Percentiles rank a stretch among this genome's conserved stretches.
Evolutionary conservation across 2,113 vertebrate species (phyloP).

Genomic region (Nannobrachium achirus): DNA sequence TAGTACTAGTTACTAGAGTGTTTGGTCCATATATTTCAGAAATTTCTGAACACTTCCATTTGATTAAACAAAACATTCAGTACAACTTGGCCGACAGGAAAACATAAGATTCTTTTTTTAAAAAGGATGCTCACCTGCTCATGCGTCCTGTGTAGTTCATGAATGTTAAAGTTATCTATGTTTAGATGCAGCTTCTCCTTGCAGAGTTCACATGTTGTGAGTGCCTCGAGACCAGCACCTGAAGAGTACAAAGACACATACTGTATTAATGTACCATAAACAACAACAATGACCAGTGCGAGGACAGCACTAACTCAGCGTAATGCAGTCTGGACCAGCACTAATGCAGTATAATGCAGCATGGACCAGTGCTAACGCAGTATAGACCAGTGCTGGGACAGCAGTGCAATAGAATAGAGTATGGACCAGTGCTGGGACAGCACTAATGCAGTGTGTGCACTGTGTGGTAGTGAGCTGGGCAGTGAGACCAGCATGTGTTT

Average conservation of each 20-base stretch:
- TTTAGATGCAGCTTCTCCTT: slow-evolving; percentile 95
- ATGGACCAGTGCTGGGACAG: too few relatives aligned
- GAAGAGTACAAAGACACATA: not conserved
- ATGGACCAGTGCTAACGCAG: too few relatives aligned
- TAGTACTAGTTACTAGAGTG: too few relatives aligned
- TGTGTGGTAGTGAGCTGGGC: too few relatives aligned
- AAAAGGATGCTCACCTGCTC: slow-evolving; percentile 87
- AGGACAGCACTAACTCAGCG: not conserved
- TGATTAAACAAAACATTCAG: not conserved
- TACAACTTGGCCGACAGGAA: not conserved
- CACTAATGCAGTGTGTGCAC: too few relatives aligned
- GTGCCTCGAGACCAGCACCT: slow-evolving; percentile 92
- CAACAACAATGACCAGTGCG: not conserved
- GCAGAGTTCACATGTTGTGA: slow-evolving; percentile 96
- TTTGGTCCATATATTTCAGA: too few relatives aligned
- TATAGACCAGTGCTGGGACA: too few relatives aligned
- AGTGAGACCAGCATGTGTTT: too few relatives aligned
- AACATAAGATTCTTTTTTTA: too few relatives aligned
- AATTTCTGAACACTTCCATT: not conserved
- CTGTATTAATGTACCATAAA: not conserved
- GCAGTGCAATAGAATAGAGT: too few relatives aligned
- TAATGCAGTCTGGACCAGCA: too few relatives aligned
- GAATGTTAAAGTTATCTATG: slow-evolving; percentile 95
- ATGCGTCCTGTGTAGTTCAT: slow-evolving; percentile 94
- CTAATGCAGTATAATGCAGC: too few relatives aligned